Evolutionary conservation across 2,797 vertebrate species (phyloP), one percentile per base, ranked within the genome.

Genomic region (Tenualosa ilisha): DNA sequence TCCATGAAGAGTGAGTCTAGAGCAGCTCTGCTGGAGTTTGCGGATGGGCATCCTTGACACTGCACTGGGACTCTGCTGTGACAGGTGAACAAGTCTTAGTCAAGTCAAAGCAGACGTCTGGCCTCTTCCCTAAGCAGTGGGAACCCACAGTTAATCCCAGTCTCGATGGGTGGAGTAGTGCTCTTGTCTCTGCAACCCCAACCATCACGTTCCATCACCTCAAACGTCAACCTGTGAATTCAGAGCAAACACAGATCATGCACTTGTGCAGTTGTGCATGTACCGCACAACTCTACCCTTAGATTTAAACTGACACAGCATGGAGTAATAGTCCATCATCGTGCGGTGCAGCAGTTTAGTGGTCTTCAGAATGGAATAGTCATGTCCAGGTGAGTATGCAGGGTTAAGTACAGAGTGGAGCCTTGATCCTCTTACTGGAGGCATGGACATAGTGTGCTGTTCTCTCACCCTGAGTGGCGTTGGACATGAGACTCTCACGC

Each of bases 401-500:
- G 46, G 46, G 46, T 46, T 65, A 65, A 11, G 63, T 31, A 8
- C 12, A 65, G 1, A 9, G 24, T 65, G 63, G 1, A 65, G 24
- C 63, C 24, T 12, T 12, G 9, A 12, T 65, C 63, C 26, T 26
- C 63, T 59, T 22, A 59, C 6, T 59, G 56, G 20, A 59, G 20
- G 20, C 17, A 22, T 20, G n/a, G 13, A 24, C 59, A 63, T 3
- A 4, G 50, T 51, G 11, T 51, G 50, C 50, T 43, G 40, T 46
- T 37, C 0, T 37, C 84, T 88, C 84, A 93, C 92, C 87, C 83
- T 86, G 0, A 84, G 83, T 81, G 90, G 59, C 59, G 72, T 15
- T 92, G 59, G 92, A 87, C 86, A 93, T 90, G 85, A 94, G 88
- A 9, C 93, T 92, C 56, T 93, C 89, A 83, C 94, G 94, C 84